A percentile compares a stretch with the other conserved stretches of the same genome.
Conservation (phyloP, 1,140 invertebrate species). For the Ips typographus region DNA sequence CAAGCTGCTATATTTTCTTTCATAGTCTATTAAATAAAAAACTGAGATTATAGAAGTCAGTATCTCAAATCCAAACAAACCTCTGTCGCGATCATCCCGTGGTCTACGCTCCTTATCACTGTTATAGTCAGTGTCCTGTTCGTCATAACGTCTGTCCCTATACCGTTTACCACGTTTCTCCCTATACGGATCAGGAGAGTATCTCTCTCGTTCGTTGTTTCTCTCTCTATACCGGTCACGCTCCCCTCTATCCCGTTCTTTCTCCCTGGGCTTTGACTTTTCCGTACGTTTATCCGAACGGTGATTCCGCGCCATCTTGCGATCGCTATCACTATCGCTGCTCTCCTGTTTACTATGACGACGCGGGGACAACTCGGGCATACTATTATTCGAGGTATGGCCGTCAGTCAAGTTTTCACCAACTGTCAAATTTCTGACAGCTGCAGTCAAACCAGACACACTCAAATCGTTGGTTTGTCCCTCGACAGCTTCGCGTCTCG, state of each 20-base stretch:
- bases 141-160: constrained; percentile 51
- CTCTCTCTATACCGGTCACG: constrained; percentile 26
- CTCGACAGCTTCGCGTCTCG: constrained; percentile 23
- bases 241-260: constrained; percentile 32
- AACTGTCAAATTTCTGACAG: constrained; percentile 45
- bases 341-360: constrained; percentile 44
- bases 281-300: constrained; percentile 33
- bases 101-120: constrained; percentile 47
- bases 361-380: constrained; percentile 28
- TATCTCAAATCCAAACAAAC: not conserved
- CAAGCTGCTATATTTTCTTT: constrained; percentile 48
- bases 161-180: constrained; percentile 49
- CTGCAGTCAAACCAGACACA: constrained; percentile 37
- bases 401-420: constrained; percentile 45
- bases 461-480: constrained; percentile 35
- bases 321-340: constrained; percentile 47
- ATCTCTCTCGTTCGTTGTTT: constrained; percentile 16
- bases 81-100: constrained; percentile 48
- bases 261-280: constrained; percentile 30
- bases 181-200: constrained; percentile 29
- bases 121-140: constrained; percentile 50
- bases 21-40: constrained; percentile 44
- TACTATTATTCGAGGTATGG: constrained; percentile 33
- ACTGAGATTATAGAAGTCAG: not conserved
- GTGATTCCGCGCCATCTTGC: constrained; percentile 35